Evolutionary conservation across 2,797 vertebrate species (phyloP).

Genomic region (Tauraco hartlaubi): DNA sequence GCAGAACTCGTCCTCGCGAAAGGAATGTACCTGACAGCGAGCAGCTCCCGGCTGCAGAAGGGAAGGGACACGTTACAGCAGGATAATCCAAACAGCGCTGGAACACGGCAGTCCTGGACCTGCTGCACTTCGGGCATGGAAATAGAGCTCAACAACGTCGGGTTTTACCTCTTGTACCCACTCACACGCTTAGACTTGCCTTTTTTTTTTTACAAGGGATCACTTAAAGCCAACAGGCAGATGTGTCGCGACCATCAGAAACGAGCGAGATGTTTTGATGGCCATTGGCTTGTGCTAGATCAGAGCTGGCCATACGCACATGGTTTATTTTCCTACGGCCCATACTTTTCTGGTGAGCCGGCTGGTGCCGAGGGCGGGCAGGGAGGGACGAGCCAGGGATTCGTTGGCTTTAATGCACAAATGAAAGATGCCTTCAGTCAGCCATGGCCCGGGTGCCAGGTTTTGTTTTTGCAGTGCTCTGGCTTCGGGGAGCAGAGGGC

Average conservation of each 20-base stretch:
- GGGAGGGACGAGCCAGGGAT: constrained; percentile 37
- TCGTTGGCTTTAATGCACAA: constrained; percentile 10
- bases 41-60: not conserved
- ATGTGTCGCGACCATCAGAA: not conserved
- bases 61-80: not conserved
- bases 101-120: not conserved
- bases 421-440: constrained; percentile 74
- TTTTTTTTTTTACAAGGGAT: not conserved
- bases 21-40: not conserved
- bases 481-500: constrained; percentile 8
- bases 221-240: not conserved
- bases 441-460: constrained; percentile 36
- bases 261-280: not conserved
- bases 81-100: not conserved
- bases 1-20: not conserved
- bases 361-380: not conserved
- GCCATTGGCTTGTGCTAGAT: not conserved
- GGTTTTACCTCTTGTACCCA: not conserved
- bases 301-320: not conserved
- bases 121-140: not conserved
- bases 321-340: constrained; percentile 3
- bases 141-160: not conserved
- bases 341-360: not conserved
- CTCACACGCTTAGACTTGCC: not conserved
- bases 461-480: constrained; percentile 51